phyloP scores from a whole-genome alignment of 2,113 vertebrate genomes.

The Platanista minor region DNA sequence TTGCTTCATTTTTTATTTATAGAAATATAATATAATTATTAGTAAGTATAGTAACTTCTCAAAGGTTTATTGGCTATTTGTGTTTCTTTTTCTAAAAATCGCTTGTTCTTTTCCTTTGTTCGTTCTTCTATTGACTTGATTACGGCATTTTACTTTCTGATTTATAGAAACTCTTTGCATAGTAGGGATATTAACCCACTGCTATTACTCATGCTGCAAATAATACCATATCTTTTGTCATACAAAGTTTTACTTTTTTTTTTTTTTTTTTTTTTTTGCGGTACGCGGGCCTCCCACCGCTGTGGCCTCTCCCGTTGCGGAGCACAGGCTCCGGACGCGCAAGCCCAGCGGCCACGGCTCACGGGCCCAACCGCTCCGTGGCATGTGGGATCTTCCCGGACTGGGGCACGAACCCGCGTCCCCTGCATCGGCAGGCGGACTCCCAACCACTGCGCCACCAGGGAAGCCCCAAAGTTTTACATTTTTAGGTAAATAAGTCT shows the following conservation, averaged over 20 bases:
- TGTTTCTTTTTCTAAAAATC: background rate
- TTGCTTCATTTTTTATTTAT: background rate
- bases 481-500: background rate
- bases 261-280: no score
- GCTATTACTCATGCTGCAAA: background rate
- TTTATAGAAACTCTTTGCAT: background rate
- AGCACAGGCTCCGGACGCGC: no score
- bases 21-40: background rate
- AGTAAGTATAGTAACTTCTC: background rate
- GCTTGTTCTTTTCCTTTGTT: background rate
- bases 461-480: background rate
- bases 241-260: background rate
- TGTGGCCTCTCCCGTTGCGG: no score
- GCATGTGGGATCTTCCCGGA: no score
- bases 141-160: background rate
- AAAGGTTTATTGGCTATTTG: background rate
- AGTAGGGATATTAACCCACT: background rate
- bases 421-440: no score
- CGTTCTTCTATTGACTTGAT: background rate
- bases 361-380: no score
- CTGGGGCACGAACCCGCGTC: no score
- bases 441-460: no score
- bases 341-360: no score
- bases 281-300: no score
- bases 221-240: background rate